Base-by-base conservation (phyloP, 2,797 vertebrate species). In the Arrhamphus sclerolepis region DNA sequence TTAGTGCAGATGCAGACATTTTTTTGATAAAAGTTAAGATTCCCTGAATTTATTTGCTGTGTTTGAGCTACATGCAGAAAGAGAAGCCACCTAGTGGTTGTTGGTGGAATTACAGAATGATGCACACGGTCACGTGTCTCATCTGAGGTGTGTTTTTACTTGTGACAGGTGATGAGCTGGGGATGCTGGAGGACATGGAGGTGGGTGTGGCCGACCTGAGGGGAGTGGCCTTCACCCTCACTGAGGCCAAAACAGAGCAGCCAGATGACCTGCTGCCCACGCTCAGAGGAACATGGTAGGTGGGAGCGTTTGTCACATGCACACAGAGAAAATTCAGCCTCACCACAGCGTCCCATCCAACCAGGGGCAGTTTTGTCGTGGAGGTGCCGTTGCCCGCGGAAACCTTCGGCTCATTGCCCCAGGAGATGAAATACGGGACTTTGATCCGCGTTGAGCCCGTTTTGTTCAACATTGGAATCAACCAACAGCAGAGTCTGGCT, bases 151-250 rank as follows among this genome's bases (percentile, higher is more conserved):
- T 65, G 16, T 58, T 42, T 58, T 43, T 74, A 22, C n/a, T n/a
- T 65, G 51, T 84, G 7, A 50, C 63, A 98, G 97, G 96, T 84
- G 96, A 98, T 39, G 97, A 98, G 91, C 86, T 94, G 0, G 96
- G 96, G 28, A 98, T 98, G 95, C 89, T 98, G 34, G 96, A 98
- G 91, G 97, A 98, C 81, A 98, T 98, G 97, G 93, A 94, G 65
- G 93, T 97, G 71, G 94, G 94, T 1, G 93, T 98, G 87, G 90
- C 94, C 13, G 97, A 98, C 85, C 90, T 98, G 76, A 93, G 89
- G 57, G 72, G 89, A 70, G 94, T 97, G 0, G 80, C 85, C 17
- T 97, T 98, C 91, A 92, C 89, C 83, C 87, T 98, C 75, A 93
- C 89, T 0, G 94, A 95, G 86, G 95, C 94, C 4, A 91, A 89